These are phyloP conservation scores for Ctena decussata DNA, from an alignment of 2,888 invertebrate species.

Conservation along the genomic window DNA sequence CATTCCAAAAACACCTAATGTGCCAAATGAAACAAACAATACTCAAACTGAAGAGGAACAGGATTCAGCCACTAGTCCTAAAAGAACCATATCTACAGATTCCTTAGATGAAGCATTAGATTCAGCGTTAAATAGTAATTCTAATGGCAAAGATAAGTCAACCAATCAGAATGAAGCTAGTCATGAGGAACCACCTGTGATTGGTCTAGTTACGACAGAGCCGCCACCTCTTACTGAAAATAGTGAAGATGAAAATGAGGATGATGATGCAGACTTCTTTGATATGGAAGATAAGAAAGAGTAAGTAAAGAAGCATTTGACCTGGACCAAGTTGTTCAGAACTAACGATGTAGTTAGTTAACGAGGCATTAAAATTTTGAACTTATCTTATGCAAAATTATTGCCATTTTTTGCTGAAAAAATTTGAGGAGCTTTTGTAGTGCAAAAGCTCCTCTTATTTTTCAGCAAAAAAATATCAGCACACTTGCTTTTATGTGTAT, in stretches of 20 bases:
- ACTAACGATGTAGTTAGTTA: too few relatives aligned
- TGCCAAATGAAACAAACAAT: constrained; percentile 3
- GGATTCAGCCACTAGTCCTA: neutral
- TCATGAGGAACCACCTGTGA: neutral
- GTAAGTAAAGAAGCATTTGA: too few relatives aligned
- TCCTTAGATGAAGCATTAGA: neutral
- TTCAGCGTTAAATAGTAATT: neutral
- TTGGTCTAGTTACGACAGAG: constrained; percentile 43
- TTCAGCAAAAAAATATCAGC: too few relatives aligned
- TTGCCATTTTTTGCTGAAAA: too few relatives aligned
- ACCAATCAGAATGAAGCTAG: neutral
- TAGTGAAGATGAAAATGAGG: constrained; percentile 13
- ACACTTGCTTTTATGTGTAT: too few relatives aligned
- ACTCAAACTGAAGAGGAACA: neutral
- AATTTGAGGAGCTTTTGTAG: too few relatives aligned
- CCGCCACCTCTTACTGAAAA: constrained; percentile 51
- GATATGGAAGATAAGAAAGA: constrained; percentile 24
- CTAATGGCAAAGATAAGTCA: neutral
- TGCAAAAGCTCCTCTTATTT: too few relatives aligned
- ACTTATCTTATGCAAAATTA: too few relatives aligned
- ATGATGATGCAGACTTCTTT: constrained; percentile 10
- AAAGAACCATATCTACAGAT: neutral
- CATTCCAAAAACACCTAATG: neutral
- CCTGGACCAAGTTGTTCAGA: too few relatives aligned
- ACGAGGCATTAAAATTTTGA: too few relatives aligned